Conservation (phyloP, 2,797 vertebrate genomes). For the Poeciliopsis paucimaculata region DNA sequence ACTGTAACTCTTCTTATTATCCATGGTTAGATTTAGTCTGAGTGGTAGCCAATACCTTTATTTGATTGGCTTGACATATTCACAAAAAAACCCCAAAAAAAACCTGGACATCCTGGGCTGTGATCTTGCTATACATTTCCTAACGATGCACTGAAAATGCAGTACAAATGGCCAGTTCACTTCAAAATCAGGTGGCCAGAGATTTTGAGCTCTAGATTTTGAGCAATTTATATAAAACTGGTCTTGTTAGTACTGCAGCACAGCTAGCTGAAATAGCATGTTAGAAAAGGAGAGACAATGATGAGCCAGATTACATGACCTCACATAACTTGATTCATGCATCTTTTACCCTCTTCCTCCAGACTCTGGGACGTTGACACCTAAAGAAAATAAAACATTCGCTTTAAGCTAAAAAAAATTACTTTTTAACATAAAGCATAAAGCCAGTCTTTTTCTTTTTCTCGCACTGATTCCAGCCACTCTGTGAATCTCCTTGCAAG, state of each 20-base stretch:
- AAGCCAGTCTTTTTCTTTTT: neutral
- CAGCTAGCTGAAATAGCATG: neutral
- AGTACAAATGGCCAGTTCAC: neutral
- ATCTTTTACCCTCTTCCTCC: neutral
- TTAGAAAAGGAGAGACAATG: neutral
- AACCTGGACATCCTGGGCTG: neutral
- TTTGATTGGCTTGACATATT: neutral
- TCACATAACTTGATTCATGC: neutral
- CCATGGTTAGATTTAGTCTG: constrained; percentile 17
- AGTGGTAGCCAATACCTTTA: neutral
- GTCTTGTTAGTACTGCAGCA: neutral
- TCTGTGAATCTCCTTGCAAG: neutral
- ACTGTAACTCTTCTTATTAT: constrained; percentile 34
- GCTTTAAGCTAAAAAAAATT: neutral
- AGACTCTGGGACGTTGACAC: too few species aligned
- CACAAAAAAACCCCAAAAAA: neutral
- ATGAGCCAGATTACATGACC: neutral
- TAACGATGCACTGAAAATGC: neutral
- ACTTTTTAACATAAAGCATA: neutral
- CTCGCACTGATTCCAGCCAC: neutral
- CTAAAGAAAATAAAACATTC: neutral
- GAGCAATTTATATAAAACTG: neutral
- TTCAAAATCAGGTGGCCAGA: too few species aligned
- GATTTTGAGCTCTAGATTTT: neutral
- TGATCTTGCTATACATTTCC: neutral